Base-by-base conservation (phyloP, 2,888 invertebrate species). In the Terebella lapidaria region DNA sequence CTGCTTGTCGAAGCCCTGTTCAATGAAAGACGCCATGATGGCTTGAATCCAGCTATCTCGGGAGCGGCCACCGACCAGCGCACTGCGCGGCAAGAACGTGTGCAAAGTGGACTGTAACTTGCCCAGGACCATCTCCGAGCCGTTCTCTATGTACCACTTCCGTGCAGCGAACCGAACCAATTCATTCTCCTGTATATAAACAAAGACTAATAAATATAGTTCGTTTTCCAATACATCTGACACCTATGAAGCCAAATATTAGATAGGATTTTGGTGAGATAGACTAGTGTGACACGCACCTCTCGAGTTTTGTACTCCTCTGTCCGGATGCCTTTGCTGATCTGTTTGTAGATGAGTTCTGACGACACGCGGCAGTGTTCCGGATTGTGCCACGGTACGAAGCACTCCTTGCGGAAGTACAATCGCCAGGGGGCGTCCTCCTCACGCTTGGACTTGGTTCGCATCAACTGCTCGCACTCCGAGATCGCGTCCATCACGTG, bases 401-500 rank as follows among this genome's bases (percentile, higher is more conserved):
- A 70, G 22, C 66, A 28, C 56, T 70, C 70, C 54, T 70, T 70
- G 26, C 70, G 47, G 57, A 69, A 66, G 57, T 56, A 66, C 26
- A 70, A 58, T 29, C 66, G 57, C 70, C 70, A 70, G 46, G 64
- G 63, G n/a, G 67, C 61, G 18, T 67, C 62, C 57, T 62, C 59
- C 35, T 63, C 64, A 15, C 53, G 3, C 24, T 55, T 15, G 3
- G 61, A 61, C n/a, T 58, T 57, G 22, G 53, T 54, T 18, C 61
- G 20, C 53, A 63, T 51, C 5, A 67, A 55, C 63, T 70, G 68
- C 49, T 70, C 70, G 52, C 70, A 70, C 57, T 70, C 70, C 2
- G 66, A 59, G n/a, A 70, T 66, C 25, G 70, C 70, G 56, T 70
- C 70, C 70, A 70, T 70, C 53, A 70, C 65, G 56, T 69, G 70